Conservation (phyloP, 2,888 invertebrate species). For the Aquatica leii region DNA sequence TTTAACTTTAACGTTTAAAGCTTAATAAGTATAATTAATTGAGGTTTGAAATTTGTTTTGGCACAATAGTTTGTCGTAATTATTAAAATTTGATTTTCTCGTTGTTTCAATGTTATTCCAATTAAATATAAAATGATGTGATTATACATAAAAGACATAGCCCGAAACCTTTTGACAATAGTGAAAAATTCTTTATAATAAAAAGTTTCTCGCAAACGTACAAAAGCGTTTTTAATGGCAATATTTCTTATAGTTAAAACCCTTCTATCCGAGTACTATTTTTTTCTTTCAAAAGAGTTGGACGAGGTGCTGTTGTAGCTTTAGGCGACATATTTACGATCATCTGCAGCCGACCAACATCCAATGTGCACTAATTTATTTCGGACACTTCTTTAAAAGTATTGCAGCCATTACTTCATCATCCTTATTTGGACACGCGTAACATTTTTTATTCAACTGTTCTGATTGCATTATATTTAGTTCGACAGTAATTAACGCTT, state of each 20-base stretch:
- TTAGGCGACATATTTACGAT: slow-evolving; percentile 57
- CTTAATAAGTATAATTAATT: too few species aligned
- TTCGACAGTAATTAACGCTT: slow-evolving; percentile 7
- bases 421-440: slow-evolving; percentile 48
- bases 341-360: slow-evolving; percentile 52
- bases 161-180: slow-evolving; percentile 30
- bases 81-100: too few species aligned
- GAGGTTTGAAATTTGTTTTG: too few species aligned
- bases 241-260: slow-evolving; percentile 50
- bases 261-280: slow-evolving; percentile 46
- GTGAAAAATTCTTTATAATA: slow-evolving; percentile 38
- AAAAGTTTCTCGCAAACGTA: slow-evolving; percentile 43
- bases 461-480: slow-evolving; percentile 2
- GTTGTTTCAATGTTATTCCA: too few species aligned
- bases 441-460: slow-evolving; percentile 21
- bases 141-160: too few species aligned
- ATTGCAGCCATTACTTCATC: slow-evolving; percentile 46
- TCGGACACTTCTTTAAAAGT: slow-evolving; percentile 51
- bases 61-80: too few species aligned
- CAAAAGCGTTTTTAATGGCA: slow-evolving; percentile 38
- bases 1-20: not conserved
- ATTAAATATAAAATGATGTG: too few species aligned
- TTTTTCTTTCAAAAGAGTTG: slow-evolving; percentile 45
- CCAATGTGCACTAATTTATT: slow-evolving; percentile 57
- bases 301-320: slow-evolving; percentile 50